Evolutionary conservation across 2,888 invertebrate genomes (phyloP), one percentile per base, ranked within the genome.

Genomic region (Antitype chi): DNA sequence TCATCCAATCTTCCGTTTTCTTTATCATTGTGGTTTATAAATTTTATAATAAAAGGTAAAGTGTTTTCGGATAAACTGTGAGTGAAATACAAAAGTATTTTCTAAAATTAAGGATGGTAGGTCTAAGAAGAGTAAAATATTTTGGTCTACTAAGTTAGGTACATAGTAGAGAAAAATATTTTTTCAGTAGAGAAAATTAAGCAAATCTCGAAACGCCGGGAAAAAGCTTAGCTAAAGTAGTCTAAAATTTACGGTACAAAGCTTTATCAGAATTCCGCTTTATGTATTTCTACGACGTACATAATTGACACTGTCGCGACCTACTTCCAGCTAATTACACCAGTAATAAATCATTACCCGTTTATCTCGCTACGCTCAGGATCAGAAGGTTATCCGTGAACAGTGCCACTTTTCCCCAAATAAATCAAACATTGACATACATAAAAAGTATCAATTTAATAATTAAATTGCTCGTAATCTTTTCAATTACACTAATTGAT

Each of bases 401-500:
- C 73, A 77, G 69, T 17, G 74, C 68, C 60, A 78, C 73, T 78
- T 80, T 82, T 82, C 72, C 69, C 64, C 53, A 73, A 82, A 81
- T 81, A 81, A 82, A 86, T 87, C 76, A 82, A 86, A 70, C 62
- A 62, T 74, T 87, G 78, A 80, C 78, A 68, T 64, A 78, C 38
- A 70, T 76, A 60, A 55, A 55, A 74, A 71, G 60, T 73, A 75
- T 75, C 62, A 74, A 78, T 73, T 43, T 52, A 70, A 32, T 74
- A n/a, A 81, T 70, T 76, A 80, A 82, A 86, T 84, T 78, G 76
- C 32, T 67, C n/a, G 6, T 85, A 77, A 86, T 84, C 71, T 74
- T 76, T 82, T 85, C 76, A 88, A 85, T 88, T 82, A 88, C 3
- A 69, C 13, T 80, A 85, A 87, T 88, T 82, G 78, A 81, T 71